Evolutionary conservation across 1,140 invertebrate species (phyloP), one percentile per base, ranked within the genome.

Genomic region (Bombus superbus): DNA sequence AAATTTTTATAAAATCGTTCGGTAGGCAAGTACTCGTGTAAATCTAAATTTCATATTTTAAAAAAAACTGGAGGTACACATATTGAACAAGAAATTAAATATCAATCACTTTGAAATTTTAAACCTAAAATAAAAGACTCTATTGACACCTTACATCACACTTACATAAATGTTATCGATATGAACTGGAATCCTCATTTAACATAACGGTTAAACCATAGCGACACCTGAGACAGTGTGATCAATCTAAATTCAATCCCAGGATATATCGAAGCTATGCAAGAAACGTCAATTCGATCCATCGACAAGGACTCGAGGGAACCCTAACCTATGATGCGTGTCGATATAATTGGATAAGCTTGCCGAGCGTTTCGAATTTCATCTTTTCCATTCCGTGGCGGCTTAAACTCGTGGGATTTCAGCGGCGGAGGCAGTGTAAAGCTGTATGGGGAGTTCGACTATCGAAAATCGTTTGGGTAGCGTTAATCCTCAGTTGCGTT

Each of bases 401-500:
- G 84, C 85, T 83, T 86, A 89, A 89, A 86, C 76, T 74, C 88
- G 66, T 62, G 88, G 88, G 78, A 85, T 88, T 89, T 83, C 66
- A 62, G n/a, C 38, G 62, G 22, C 15, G 68, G 11, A 28, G 18
- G 47, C 53, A 22, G 38, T 68, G 68, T 75, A 71, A 85, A 77
- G 71, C 35, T 6, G 42, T 5, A 35, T 25, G 76, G 53, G 10
- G 9, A 0, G 9, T 22, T 68, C 62, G 38, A 28, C 64, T 66
- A 81, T 85, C 76, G 85, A 89, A 86, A 89, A 89, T 89, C 85
- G 88, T 40, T 66, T n/a, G 57, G 32, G 40, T 75, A 79, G 69
- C 84, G 90, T 90, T 93, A 91, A 92, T 87, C 89, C 89, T 68
- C 82, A 72, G 86, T 88, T 83, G 59, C 76, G 77, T 53, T 73